Evolutionary conservation across 2,113 vertebrate genomes (phyloP), one percentile per base, ranked within the genome.

Genomic region (Epinephelus moara): DNA sequence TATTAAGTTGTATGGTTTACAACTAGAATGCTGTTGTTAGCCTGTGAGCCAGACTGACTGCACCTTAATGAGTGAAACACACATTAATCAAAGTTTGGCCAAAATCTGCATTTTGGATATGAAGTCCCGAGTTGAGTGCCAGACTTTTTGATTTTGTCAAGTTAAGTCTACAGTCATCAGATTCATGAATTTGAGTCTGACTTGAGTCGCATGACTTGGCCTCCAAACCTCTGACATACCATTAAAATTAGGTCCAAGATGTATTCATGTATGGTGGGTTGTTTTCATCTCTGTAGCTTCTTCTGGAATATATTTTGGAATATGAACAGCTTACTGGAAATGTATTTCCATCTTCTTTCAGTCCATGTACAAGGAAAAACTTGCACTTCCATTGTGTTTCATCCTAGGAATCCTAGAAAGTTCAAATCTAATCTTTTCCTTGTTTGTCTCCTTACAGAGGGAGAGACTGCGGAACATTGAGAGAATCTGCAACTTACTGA

Each of bases 401-500:
- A 57, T 68, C 42, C 52, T 30, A 10, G 62, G 30, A 53, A 21
- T 27, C 9, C 27, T 15, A 11, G 4, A 23, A 21, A 11, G 11
- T n/a, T 33, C 15, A 27, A 23, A 68, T 45, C 9, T 40, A 9
- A 52, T 7, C 30, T 45, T 75, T 67, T 33, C 25, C 13, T 19
- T 75, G 8, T 83, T 61, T 82, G 23, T 75, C 30, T 90, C 81
- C 87, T 87, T n/a, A 27, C 92, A 99, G 98, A 96, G 98, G 83
- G 98, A 99, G 85, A 95, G 98, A 25, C 96, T 99, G 89, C 95
- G 98, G 85, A 99, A 99, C 88, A 99, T 99, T 14, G 98, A 99
- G 87, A 96, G 98, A 84, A 99, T 99, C 93, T 99, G 98, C 93
- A 98, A 98, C 92, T 96, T 99, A 67, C 95, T 99, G 89, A 92